These are phyloP conservation scores for Pomatostomus ruficeps DNA, from an alignment of 2,113 vertebrate genomes.

Conservation along the genomic window DNA sequence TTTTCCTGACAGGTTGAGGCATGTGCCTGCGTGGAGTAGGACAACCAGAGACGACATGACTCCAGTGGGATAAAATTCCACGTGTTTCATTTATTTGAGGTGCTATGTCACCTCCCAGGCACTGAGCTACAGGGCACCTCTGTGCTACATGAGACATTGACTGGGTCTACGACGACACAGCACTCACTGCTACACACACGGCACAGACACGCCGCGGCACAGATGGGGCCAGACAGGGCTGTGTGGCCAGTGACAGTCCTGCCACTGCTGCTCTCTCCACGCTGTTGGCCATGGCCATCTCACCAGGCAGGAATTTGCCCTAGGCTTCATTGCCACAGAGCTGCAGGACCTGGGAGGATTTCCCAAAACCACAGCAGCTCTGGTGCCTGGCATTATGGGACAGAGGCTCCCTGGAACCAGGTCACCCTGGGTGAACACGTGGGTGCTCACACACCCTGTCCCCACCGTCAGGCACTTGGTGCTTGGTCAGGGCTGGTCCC, in stretches of 20 bases:
- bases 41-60: not conserved
- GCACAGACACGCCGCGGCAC: not conserved
- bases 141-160: constrained; percentile 64
- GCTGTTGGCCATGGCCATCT: not conserved
- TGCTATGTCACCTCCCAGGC: constrained; percentile 63
- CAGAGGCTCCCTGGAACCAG: not conserved
- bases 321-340: not conserved
- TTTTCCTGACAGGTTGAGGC: not conserved
- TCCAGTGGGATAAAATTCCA: not conserved
- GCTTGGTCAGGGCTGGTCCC: not conserved
- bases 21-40: not conserved
- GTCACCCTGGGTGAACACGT: not conserved
- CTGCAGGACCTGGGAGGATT: not conserved
- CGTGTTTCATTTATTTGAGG: constrained; percentile 41
- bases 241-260: not conserved
- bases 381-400: accelerated
- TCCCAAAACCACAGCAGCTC: not conserved
- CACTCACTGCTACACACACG: constrained; percentile 48
- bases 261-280: not conserved
- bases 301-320: not conserved
- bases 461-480: constrained; percentile 61
- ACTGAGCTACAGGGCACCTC: constrained; percentile 62
- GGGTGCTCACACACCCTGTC: not conserved
- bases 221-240: not conserved
- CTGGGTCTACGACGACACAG: constrained; percentile 56